Evolutionary conservation across 2,113 vertebrate species (phyloP).

Genomic region (Bubo blakistoni): DNA sequence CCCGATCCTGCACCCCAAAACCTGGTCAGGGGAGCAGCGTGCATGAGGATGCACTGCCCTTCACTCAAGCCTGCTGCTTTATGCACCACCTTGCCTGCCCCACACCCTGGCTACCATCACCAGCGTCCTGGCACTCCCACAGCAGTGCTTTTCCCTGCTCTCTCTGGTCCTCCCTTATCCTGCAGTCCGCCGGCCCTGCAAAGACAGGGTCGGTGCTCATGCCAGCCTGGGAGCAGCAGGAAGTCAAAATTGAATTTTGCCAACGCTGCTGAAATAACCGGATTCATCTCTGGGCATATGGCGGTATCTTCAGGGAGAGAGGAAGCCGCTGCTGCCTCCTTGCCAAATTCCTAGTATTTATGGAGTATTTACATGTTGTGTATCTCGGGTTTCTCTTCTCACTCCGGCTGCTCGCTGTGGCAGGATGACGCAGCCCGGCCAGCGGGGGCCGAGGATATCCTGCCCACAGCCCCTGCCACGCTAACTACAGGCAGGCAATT

Average conservation of each 20-base stretch:
- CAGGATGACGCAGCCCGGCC: background rate
- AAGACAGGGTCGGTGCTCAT: accelerated
- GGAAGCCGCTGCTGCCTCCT: slow-evolving; percentile 36
- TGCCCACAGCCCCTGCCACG: background rate
- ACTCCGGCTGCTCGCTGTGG: background rate
- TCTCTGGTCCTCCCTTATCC: background rate
- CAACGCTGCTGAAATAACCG: slow-evolving; percentile 1
- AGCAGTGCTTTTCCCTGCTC: background rate
- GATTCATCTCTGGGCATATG: slow-evolving; percentile 53
- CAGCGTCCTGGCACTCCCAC: accelerated
- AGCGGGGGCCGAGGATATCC: background rate
- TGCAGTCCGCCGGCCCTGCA: accelerated
- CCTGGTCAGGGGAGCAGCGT: accelerated
- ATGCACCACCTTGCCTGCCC: background rate
- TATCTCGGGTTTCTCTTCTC: slow-evolving; percentile 1
- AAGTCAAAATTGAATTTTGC: background rate
- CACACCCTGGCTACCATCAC: background rate
- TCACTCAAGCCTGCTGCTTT: background rate
- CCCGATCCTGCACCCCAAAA: background rate
- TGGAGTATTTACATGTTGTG: slow-evolving; percentile 46
- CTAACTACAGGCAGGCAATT: background rate
- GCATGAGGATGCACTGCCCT: background rate
- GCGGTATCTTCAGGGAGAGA: slow-evolving; percentile 27
- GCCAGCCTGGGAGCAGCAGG: background rate
- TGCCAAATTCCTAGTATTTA: slow-evolving; percentile 52